Evolutionary conservation across 2,113 vertebrate genomes (phyloP), one percentile per base, ranked within the genome.

Genomic region (Atlantisia rogersi): DNA sequence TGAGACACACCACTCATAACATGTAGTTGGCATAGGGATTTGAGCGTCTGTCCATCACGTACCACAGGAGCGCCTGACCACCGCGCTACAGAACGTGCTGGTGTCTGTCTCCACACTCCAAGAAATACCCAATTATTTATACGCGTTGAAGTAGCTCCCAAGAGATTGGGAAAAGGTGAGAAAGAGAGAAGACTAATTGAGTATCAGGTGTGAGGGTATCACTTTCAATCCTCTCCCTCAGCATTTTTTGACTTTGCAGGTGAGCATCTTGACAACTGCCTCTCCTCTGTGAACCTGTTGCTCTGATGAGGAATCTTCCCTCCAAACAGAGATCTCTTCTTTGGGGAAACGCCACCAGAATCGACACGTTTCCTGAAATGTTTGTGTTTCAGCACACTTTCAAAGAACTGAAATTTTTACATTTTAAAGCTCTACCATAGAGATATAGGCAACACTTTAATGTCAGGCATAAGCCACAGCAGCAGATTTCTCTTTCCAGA

Each of bases 61-160:
- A 39, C n/a, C 19, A 10, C 1, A 18, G 28, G 32, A 60, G 32
- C 1, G 28, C 58, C 68, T 37, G 82, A 24, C 44, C 35, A 5
- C 70, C 2, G 5, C 0, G 4, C 62, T 12, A 11, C 31, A 6
- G 18, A 59, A 44, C n/a, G 16, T 1, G 1, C 3, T 22, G 40
- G 35, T 11, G 29, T 26, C 81, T 37, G 10, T 25, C 39, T n/a
- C 78, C 37, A 59, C 13, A 8, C n/a, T 37, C 48, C 83, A 81
- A 35, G 65, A 87, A 83, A 65, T 70, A 60, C 26, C 69, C 65
- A 50, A 71, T 81, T 95, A 69, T 85, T 95, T 53, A 60, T 40
- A 85, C 18, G 35, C 80, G 60, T 20, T 13, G 48, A 82, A 81
- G 69, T 4, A 39, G 11, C 24, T 92, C 21, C 2, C 60, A 55